phyloP scores from a whole-genome alignment of 1,140 invertebrate genomes.

The Tetramorium parvispinum region DNA sequence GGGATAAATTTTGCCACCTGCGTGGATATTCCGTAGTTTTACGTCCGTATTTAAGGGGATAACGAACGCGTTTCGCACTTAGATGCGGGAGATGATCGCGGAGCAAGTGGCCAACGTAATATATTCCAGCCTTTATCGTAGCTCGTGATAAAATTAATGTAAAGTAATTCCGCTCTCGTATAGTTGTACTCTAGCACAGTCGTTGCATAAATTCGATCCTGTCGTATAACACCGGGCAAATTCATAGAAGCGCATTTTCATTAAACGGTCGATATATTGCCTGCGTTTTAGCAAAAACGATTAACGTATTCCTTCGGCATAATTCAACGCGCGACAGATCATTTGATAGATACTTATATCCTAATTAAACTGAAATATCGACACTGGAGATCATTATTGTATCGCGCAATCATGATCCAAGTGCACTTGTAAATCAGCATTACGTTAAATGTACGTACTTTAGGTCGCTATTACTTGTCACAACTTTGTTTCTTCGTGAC shows the following conservation, averaged over 20 bases:
- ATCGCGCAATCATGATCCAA: background rate
- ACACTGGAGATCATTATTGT: background rate
- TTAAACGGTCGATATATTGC: constrained; percentile 28
- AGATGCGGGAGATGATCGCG: constrained; percentile 48
- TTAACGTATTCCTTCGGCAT: background rate
- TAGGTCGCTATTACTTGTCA: background rate
- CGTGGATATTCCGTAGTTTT: constrained; percentile 1
- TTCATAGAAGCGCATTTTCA: constrained; percentile 39
- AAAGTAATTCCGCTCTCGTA: constrained; percentile 34
- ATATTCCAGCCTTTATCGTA: constrained; percentile 21
- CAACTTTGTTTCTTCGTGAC: background rate
- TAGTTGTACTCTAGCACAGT: constrained; percentile 18
- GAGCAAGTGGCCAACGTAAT: constrained; percentile 39
- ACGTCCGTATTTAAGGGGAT: constrained; percentile 37
- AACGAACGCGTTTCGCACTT: constrained; percentile 45
- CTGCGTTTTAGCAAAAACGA: constrained; percentile 4
- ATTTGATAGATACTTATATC: background rate
- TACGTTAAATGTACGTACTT: background rate
- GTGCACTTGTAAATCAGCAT: constrained; percentile 10
- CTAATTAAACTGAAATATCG: constrained; percentile 28
- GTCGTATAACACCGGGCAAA: constrained; percentile 27
- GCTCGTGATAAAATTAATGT: constrained; percentile 47
- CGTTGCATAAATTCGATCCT: constrained; percentile 39
- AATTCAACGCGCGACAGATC: constrained; percentile 12
- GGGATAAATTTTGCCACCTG: constrained; percentile 48